Conservation (phyloP, 2,888 invertebrate genomes). For the Aquatica leii region DNA sequence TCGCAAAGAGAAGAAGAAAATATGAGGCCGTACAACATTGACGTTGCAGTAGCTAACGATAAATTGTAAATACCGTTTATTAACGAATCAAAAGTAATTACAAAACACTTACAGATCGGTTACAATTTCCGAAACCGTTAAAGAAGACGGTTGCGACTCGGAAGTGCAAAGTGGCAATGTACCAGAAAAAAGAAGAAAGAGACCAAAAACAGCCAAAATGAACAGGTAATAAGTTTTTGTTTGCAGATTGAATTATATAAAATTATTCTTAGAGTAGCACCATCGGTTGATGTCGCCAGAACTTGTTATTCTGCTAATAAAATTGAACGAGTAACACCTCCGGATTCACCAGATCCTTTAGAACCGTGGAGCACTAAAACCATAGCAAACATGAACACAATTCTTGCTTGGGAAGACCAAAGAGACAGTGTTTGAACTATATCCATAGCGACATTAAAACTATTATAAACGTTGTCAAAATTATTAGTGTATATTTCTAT, state of each 20-base stretch:
- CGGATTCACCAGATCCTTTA: conserved; percentile 68
- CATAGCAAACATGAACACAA: conserved; percentile 75
- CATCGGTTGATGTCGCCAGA: conserved; percentile 55
- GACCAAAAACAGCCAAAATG: conserved; percentile 55
- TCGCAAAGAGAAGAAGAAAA: conserved; percentile 44
- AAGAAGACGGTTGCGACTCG: conserved; percentile 51
- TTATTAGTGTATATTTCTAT: not conserved
- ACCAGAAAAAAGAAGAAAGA: conserved; percentile 51
- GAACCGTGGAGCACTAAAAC: conserved; percentile 78
- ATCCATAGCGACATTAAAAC: too few relatives aligned
- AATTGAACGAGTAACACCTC: conserved; percentile 46
- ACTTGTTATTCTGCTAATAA: conserved; percentile 59
- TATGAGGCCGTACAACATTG: conserved; percentile 54
- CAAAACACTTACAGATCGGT: too few relatives aligned
- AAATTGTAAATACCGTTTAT: conserved; percentile 47
- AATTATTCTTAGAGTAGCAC: conserved; percentile 61
- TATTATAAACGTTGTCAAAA: not conserved
- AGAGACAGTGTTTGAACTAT: conserved; percentile 38
- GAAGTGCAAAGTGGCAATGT: conserved; percentile 50
- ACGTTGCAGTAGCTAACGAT: conserved; percentile 51
- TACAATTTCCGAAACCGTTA: conserved; percentile 40
- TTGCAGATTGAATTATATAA: not conserved
- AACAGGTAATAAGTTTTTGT: conserved; percentile 50
- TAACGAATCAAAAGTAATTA: too few relatives aligned
- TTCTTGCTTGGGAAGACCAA: conserved; percentile 70